Evolutionary conservation across 1,140 invertebrate genomes (phyloP).

Genomic region (Drosophila ficusphila): DNA sequence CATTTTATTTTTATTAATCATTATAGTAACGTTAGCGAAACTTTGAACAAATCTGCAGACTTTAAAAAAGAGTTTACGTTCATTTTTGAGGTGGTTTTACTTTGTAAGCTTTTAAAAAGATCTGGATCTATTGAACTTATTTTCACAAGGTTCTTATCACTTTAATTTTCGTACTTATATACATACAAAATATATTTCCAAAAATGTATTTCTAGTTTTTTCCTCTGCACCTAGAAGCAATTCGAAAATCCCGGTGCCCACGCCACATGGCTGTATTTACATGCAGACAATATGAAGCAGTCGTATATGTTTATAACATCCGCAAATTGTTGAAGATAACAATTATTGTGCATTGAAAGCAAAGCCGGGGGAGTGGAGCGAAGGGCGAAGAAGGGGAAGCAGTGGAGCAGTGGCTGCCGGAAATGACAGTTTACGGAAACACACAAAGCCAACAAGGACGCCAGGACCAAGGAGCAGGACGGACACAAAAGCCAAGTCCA

Average conservation of each 20-base stretch:
- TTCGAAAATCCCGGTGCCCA: constrained; percentile 25
- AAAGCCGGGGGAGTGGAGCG: constrained; percentile 19
- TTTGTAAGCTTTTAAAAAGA: too few species aligned
- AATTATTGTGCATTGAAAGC: constrained; percentile 82
- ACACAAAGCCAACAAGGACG: constrained; percentile 48
- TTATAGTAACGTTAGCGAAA: too few species aligned
- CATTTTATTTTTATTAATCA: too few species aligned
- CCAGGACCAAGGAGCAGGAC: constrained; percentile 22
- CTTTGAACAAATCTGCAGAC: too few species aligned
- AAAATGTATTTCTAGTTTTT: neutral
- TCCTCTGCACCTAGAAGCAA: neutral
- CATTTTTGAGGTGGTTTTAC: too few species aligned
- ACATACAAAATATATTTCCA: too few species aligned
- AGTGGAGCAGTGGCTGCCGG: constrained; percentile 49
- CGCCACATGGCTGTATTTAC: constrained; percentile 73
- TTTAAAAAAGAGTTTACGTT: too few species aligned
- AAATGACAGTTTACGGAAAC: constrained; percentile 81
- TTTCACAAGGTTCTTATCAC: too few species aligned
- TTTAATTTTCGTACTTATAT: neutral
- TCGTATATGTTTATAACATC: constrained; percentile 81
- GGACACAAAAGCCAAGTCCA: constrained; percentile 62
- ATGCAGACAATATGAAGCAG: constrained; percentile 80
- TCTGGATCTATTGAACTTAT: too few species aligned
- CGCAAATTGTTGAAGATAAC: constrained; percentile 82
- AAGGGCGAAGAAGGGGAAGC: neutral